Percentiles rank a stretch among this genome's conserved stretches.
These are phyloP conservation scores for Stramonita haemastoma DNA, from an alignment of 2,888 invertebrate species.

Conservation along the genomic window DNA sequence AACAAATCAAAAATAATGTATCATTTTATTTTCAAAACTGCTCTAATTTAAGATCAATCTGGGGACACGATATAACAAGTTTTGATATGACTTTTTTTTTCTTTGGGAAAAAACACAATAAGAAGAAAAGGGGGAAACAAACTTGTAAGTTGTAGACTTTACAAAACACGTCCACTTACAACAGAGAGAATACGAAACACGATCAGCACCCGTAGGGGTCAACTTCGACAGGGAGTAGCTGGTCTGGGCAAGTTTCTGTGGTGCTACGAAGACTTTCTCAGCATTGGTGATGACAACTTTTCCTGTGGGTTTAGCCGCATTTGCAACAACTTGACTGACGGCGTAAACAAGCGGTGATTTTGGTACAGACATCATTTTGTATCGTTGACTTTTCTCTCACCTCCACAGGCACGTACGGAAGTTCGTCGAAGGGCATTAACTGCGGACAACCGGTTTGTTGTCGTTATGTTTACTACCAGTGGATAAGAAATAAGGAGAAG, in stretches of 20 bases:
- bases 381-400: conserved; percentile 27
- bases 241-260: conserved; percentile 44
- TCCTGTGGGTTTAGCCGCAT: conserved; percentile 53
- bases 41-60: not conserved
- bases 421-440: conserved; percentile 42
- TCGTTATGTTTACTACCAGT: not conserved
- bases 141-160: not conserved
- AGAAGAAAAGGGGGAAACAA: not conserved
- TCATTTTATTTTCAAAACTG: not conserved
- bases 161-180: not conserved
- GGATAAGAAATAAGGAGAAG: not conserved
- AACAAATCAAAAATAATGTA: too few species aligned
- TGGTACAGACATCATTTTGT: conserved; percentile 59
- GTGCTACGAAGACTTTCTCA: conserved; percentile 48
- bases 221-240: conserved; percentile 48
- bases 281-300: conserved; percentile 51
- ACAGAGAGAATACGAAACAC: conserved; percentile 45
- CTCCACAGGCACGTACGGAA: conserved; percentile 29
- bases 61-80: not conserved
- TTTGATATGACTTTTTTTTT: too few species aligned
- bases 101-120: not conserved
- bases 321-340: conserved; percentile 61
- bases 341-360: conserved; percentile 60
- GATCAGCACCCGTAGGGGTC: conserved; percentile 41
- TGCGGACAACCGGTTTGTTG: conserved; percentile 4